These are phyloP conservation scores for Limonius californicus DNA, from an alignment of 1,140 invertebrate genomes.

Conservation along the genomic window DNA sequence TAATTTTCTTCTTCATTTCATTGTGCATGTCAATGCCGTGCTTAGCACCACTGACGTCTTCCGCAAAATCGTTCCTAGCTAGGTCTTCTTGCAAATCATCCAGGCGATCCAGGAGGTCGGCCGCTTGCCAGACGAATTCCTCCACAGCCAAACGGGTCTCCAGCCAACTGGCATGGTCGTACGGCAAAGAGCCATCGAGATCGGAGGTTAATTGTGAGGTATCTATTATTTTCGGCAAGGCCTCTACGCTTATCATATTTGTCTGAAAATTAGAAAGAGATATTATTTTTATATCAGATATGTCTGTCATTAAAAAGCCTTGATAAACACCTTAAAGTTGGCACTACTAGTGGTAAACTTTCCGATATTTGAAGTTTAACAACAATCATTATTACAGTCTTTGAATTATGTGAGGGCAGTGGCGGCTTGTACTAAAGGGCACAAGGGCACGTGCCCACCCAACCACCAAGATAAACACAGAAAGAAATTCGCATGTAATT, in stretches of 20 bases:
- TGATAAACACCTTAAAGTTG: too few relatives aligned
- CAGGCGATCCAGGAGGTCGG: conserved; percentile 84
- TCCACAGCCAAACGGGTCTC: conserved; percentile 90
- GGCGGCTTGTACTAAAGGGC: too few relatives aligned
- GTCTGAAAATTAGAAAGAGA: conserved; percentile 64
- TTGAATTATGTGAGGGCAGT: too few relatives aligned
- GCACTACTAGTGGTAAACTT: too few relatives aligned
- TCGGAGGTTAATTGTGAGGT: conserved; percentile 86
- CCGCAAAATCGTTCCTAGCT: conserved; percentile 84
- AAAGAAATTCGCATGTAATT: too few relatives aligned
- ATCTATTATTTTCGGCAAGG: conserved; percentile 87
- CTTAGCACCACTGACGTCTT: conserved; percentile 87
- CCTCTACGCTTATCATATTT: conserved; percentile 92
- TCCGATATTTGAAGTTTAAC: too few relatives aligned
- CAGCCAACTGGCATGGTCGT: conserved; percentile 96
- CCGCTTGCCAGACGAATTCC: conserved; percentile 92
- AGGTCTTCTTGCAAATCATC: conserved; percentile 91
- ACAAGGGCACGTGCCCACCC: too few relatives aligned
- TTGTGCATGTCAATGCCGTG: conserved; percentile 88
- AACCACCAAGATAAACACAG: too few relatives aligned
- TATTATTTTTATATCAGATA: too few relatives aligned
- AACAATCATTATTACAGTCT: too few relatives aligned
- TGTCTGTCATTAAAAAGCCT: too few relatives aligned
- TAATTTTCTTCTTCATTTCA: conserved; percentile 91
- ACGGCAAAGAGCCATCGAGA: conserved; percentile 88